Evolutionary conservation across 2,113 vertebrate genomes (phyloP).

Genomic region (Pluvialis apricaria): DNA sequence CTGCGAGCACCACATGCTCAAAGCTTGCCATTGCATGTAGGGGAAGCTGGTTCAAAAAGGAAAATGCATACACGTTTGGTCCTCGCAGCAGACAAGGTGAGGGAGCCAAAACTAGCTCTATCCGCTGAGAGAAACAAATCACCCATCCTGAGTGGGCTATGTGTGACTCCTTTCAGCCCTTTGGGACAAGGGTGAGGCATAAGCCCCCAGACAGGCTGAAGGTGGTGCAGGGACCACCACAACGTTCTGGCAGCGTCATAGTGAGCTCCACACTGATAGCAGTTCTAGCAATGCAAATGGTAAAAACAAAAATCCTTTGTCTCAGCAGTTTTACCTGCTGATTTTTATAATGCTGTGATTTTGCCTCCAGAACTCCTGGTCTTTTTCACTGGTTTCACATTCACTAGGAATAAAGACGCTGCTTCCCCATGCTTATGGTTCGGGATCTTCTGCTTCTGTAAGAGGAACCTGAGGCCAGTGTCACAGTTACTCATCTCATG

Average conservation of each 20-base stretch:
- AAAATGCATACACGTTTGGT: background rate
- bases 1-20: background rate
- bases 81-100: background rate
- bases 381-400: background rate
- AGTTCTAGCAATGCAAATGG: too few relatives aligned
- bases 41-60: background rate
- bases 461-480: background rate
- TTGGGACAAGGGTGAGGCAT: background rate
- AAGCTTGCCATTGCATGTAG: background rate
- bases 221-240: background rate
- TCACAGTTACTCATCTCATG: background rate
- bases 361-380: background rate
- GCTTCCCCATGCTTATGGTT: background rate
- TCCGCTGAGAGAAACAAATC: background rate
- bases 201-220: background rate
- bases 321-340: background rate
- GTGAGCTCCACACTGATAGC: background rate
- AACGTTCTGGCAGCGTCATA: background rate
- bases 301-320: too few relatives aligned
- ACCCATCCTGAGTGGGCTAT: background rate
- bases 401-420: background rate
- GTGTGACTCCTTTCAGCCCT: background rate
- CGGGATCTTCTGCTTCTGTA: background rate
- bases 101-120: background rate
- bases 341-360: background rate